phyloP scores from a whole-genome alignment of 2,113 vertebrate genomes.

The Diphyllodes magnificus region DNA sequence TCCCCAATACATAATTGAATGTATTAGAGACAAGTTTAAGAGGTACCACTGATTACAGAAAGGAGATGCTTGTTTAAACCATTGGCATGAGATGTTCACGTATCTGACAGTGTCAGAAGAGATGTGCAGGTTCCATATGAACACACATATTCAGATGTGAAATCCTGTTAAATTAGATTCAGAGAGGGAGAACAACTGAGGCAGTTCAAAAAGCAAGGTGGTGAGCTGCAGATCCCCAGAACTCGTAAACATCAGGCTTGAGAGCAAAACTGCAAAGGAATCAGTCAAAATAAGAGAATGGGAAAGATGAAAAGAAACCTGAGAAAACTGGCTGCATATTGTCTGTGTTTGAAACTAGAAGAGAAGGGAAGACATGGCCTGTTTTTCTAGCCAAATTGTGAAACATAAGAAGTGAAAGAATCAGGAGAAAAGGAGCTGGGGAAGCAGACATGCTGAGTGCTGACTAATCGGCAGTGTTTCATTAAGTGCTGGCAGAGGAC shows the following conservation, averaged over 20 bases:
- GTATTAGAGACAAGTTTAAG: not conserved
- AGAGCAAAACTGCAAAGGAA: not conserved
- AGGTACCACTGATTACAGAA: not conserved
- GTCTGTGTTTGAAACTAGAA: not conserved
- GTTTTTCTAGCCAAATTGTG: not conserved
- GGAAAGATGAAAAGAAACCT: not conserved
- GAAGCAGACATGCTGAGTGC: not conserved
- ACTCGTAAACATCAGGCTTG: not conserved
- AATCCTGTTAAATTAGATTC: not conserved
- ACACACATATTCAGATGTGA: not conserved
- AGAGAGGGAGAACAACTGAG: not conserved
- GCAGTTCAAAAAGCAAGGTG: not conserved
- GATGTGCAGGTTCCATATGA: not conserved
- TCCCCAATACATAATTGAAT: not conserved
- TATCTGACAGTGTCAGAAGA: not conserved
- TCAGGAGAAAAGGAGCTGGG: not conserved
- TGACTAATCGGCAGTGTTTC: not conserved
- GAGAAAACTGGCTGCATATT: not conserved
- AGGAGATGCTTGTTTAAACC: not conserved
- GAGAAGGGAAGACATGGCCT: not conserved
- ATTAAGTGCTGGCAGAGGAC: not conserved
- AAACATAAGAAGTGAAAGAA: not conserved
- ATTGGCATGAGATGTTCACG: not conserved
- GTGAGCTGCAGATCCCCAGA: not conserved
- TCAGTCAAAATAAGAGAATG: not conserved